phyloP scores from a whole-genome alignment of 2,113 vertebrate species.

The Heterochromis multidens region DNA sequence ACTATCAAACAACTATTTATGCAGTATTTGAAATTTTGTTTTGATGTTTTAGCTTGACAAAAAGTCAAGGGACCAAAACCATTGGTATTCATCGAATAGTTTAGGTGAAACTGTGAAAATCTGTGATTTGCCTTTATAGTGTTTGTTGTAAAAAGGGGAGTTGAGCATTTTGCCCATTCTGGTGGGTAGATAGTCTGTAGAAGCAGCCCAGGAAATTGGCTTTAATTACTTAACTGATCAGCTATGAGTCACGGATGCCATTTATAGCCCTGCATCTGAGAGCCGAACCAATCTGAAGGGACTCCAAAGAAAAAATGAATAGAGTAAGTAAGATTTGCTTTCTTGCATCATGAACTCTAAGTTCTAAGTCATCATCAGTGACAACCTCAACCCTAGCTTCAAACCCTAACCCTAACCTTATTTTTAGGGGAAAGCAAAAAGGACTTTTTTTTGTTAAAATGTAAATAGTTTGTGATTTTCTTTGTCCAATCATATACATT shows the following conservation, averaged over 20 bases:
- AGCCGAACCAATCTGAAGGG: neutral
- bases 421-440: too few relatives aligned
- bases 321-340: neutral
- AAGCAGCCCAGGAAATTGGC: slow-evolving; percentile 9
- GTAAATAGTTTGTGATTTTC: too few relatives aligned
- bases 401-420: neutral
- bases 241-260: slow-evolving; percentile 19
- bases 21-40: neutral
- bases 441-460: too few relatives aligned
- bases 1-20: neutral
- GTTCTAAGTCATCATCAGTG: neutral
- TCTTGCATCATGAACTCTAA: neutral
- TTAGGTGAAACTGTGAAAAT: too few relatives aligned
- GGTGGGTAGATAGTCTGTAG: slow-evolving; percentile 2
- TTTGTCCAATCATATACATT: too few relatives aligned
- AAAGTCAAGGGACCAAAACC: neutral
- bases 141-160: neutral
- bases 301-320: neutral
- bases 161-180: neutral
- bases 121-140: fast-evolving
- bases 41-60: neutral
- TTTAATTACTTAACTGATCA: slow-evolving; percentile 2
- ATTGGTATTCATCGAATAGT: neutral
- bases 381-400: too few relatives aligned
- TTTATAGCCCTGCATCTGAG: slow-evolving; percentile 1